These are phyloP conservation scores for Crioceris asparagi DNA, from an alignment of 2,888 invertebrate species.

Conservation along the genomic window DNA sequence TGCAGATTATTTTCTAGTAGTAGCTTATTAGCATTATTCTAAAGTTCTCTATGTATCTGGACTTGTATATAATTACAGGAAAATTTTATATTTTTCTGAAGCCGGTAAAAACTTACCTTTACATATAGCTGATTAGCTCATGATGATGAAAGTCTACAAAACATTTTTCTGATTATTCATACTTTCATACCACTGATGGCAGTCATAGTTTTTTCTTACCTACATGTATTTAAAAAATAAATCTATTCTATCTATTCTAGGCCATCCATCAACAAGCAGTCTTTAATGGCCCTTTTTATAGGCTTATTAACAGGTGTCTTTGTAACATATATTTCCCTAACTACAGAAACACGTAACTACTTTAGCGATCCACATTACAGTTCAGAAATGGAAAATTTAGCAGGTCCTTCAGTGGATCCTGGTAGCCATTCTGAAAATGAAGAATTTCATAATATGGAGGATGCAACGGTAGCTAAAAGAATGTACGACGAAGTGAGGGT, in stretches of 20 bases:
- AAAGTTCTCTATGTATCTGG: too few species aligned
- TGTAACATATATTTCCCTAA: conserved; percentile 53
- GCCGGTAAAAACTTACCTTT: too few species aligned
- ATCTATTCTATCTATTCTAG: conserved; percentile 17
- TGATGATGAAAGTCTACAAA: too few species aligned
- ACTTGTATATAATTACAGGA: too few species aligned
- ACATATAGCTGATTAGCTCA: too few species aligned
- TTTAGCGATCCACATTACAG: conserved; percentile 28
- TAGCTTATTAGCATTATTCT: too few species aligned
- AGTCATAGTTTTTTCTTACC: too few species aligned
- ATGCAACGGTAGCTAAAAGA: conserved; percentile 54
- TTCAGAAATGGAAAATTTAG: conserved; percentile 24
- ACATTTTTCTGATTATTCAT: too few species aligned
- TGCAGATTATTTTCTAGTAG: too few species aligned
- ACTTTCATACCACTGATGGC: too few species aligned
- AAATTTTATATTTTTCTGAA: too few species aligned
- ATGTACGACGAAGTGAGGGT: conserved; percentile 72
- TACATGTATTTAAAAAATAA: too few species aligned
- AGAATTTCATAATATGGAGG: conserved; percentile 40
- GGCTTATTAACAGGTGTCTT: conserved; percentile 69
- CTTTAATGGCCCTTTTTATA: conserved; percentile 57
- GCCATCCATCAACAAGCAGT: conserved; percentile 50
- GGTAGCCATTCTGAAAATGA: conserved; percentile 26
- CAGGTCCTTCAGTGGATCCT: conserved; percentile 27
- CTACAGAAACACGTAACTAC: conserved; percentile 29